These are phyloP conservation scores for Lepus europaeus DNA, from an alignment of 2,113 vertebrate species.

Conservation along the genomic window DNA sequence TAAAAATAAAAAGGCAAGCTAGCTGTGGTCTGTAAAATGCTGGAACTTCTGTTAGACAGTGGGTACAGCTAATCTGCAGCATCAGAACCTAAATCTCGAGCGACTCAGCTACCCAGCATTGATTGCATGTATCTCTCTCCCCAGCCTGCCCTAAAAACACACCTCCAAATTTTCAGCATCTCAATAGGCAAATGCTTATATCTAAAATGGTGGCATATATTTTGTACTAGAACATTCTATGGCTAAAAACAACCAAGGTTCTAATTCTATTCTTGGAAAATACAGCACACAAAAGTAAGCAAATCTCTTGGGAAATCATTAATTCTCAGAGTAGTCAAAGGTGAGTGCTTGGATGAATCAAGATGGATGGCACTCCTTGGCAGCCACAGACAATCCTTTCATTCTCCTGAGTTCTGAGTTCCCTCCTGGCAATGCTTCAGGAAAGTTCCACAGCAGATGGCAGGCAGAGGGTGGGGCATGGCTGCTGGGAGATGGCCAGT, in stretches of 20 bases:
- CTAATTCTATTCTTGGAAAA: slow-evolving; percentile 59
- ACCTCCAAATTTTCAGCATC: background rate
- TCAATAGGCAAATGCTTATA: background rate
- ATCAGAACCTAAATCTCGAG: background rate
- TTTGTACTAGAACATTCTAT: slow-evolving; percentile 46
- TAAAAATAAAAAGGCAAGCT: slow-evolving; percentile 52
- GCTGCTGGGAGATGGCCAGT: fast-evolving
- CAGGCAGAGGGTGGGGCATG: background rate
- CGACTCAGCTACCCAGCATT: background rate
- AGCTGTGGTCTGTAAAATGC: background rate
- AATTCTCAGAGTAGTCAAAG: slow-evolving; percentile 32
- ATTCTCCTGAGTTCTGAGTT: background rate
- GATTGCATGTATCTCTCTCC: background rate
- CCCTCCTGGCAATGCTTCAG: background rate
- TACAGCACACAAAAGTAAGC: slow-evolving; percentile 63
- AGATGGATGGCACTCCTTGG: background rate
- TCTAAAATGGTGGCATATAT: background rate
- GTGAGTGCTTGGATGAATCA: background rate
- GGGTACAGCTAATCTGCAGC: background rate
- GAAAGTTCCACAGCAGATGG: background rate
- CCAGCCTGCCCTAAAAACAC: background rate
- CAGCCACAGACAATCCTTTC: background rate
- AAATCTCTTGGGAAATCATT: slow-evolving; percentile 37
- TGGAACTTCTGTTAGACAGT: background rate
- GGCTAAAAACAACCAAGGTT: slow-evolving; percentile 29